Evolutionary conservation across 1,140 invertebrate species (phyloP), one percentile per base, ranked within the genome.

Genomic region (Neelides sp.): DNA sequence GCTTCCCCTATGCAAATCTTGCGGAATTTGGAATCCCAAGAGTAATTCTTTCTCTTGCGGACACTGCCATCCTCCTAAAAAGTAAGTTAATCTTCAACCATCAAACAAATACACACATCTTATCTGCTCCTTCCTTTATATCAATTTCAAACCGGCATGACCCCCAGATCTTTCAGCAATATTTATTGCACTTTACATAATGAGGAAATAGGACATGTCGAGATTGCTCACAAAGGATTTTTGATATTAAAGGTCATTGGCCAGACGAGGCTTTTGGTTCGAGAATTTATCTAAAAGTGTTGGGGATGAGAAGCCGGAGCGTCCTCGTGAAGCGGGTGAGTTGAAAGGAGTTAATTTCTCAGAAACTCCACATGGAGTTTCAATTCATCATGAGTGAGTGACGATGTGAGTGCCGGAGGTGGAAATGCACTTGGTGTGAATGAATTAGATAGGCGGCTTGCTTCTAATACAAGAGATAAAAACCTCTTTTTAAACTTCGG

Each of bases 61-160:
- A 34, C 52, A 54, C 26, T 54, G 52, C 48, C 52, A 54, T 32
- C 43, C 52, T 0, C 52, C 52, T 22, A 48, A 40, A 34, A 40
- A 30, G 15, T 34, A 10, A 34, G 8, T 34, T 10, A 34, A 15
- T 8, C 15, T 10, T 10, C 8, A 15, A 34, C 8, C 8, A 10
- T 15, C 30, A 10, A 34, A 10, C 8, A 15, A 28, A 32, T 3
- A 32, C 30, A 23, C 15, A 30, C n/a, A 32, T 32, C 26, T 5
- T 32, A 8, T 30, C 44, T 46, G 34, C 30, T 32, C n/a, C n/a
- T 4, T 17, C 17, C 26, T 43, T 12, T 1, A 8, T 2, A 12
- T 8, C n/a, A 45, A 35, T 47, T 35, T 32, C n/a, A 2, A 27
- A 13, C n/a, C 7, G 28, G 35, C 19, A 50, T 30, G 37, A 5